Evolutionary conservation across 2,797 vertebrate species (phyloP), one percentile per base, ranked within the genome.

Genomic region (Lycodopsis pacificus): DNA sequence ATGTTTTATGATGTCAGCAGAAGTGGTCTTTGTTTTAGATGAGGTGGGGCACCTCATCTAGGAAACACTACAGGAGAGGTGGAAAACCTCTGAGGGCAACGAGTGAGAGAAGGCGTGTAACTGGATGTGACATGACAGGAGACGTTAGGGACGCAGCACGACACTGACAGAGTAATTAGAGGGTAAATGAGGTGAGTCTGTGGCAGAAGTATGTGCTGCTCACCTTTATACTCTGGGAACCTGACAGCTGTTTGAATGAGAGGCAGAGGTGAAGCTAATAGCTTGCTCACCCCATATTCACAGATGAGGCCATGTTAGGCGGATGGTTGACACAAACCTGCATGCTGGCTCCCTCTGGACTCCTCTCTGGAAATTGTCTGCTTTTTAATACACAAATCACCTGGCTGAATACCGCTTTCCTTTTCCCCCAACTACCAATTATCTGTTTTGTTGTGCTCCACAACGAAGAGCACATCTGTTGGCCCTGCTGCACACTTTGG

Each of bases 291-390:
- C n/a, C 10, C 51, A 54, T 25, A 8, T 58, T 36, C 25, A 48
- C 0, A 44, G 36, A n/a, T 30, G 2, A 17, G 20, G 56, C 7
- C 27, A 40, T 30, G 14, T 59, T 27, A 36, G 36, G 12, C 40
- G 51, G 19, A 44, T 30, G 42, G 30, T 15, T 40, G 46, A 38
- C 30, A 7, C 9, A 68, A 30, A 66, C 19, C 27, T 79, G 59
- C 53, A 76, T 36, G 48, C 25, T 81, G 66, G 67, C 87, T 83
- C 86, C 81, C 72, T 75, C 88, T 88, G 54, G 69, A 75, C 84
- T 51, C 49, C 8, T 8, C 13, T 53, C 20, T 54, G 40, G 19
- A 63, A 72, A 78, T 7, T 34, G n/a, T 2, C 25, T 72, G 42
- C 19, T 49, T 13, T 32, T 48, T 64, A 42, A 36, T 11, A 30